These are phyloP conservation scores for Chrysolina oricalcia DNA, from an alignment of 2,888 invertebrate genomes.

Conservation along the genomic window DNA sequence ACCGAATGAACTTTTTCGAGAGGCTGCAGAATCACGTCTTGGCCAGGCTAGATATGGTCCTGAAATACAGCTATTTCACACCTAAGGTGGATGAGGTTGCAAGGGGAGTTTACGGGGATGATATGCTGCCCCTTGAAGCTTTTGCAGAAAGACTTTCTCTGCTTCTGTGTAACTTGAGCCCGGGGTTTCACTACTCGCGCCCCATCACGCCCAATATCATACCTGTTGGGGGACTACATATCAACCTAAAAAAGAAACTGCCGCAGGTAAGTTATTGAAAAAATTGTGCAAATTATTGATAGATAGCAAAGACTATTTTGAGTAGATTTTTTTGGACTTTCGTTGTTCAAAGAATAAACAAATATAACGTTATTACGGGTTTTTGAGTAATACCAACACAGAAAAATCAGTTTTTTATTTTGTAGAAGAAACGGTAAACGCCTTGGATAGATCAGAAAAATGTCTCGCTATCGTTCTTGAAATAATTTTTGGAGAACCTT, in stretches of 20 bases:
- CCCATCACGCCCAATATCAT: conserved; percentile 64
- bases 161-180: conserved; percentile 60
- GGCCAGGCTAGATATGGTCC: conserved; percentile 37
- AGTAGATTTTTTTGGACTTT: too few species aligned
- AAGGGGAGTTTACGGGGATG: conserved; percentile 52
- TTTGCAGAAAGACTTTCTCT: conserved; percentile 57
- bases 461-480: too few species aligned
- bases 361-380: too few species aligned
- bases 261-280: conserved; percentile 57
- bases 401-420: too few species aligned
- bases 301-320: too few species aligned
- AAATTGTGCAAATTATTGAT: too few species aligned
- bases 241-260: conserved; percentile 56
- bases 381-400: too few species aligned
- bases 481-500: too few species aligned
- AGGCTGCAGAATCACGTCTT: conserved; percentile 56
- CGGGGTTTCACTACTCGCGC: conserved; percentile 60
- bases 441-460: too few species aligned
- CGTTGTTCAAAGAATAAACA: too few species aligned
- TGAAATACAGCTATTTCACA: conserved; percentile 41
- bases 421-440: too few species aligned
- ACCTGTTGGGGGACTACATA: conserved; percentile 64
- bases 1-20: conserved; percentile 58
- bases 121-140: conserved; percentile 51
- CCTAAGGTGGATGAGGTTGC: conserved; percentile 49